Base-by-base conservation (phyloP, 64 coral and sea anemone genomes). In the Catalaphyllia jardinei region DNA sequence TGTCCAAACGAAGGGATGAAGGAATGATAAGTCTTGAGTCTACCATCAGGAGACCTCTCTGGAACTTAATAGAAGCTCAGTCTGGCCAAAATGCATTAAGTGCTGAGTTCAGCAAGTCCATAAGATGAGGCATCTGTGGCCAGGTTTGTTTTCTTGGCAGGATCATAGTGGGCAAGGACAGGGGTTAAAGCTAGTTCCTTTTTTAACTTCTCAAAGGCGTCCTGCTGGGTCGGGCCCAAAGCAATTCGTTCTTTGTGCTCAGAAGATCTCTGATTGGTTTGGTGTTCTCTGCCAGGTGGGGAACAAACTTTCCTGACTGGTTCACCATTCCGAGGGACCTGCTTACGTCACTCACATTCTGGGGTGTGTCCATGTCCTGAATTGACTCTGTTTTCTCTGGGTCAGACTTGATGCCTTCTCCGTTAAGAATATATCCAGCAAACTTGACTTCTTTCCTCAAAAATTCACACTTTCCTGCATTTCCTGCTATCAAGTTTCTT, bases 271-370 rank as follows among this genome's bases (percentile, higher is more conserved):
- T 52, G 24, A 79, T 16, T 55, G 49, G 76, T 59, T 25, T 79
- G 2, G 76, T 79, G 12, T 57, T 79, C 50, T 79, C 76, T 8
- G 63, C 31, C 30, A 72, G 83, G 39, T 73, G 31, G 15, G 62
- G 69, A 52, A 87, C 11, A 31, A 72, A 75, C 16, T 25, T 87
- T 14, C 52, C 27, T 25, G 30, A 33, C 22, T 86, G 83, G 65
- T 73, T 86, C 18, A 86, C 65, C 30, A 86, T 86, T 72, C 83
- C 83, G 49, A 83, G 57, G 25, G 65, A 83, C 39, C 59, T 63
- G 1, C 60, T 29, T 33, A 83, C 2, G 12, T 83, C 80, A 19
- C 33, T 31, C 12, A 83, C 80, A 83, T 83, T 83, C 25, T 83
- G 59, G 29, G 80, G 64, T 46, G 18, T 72, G 12, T 22, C 20